Evolutionary conservation across 1,140 invertebrate species (phyloP), one percentile per base, ranked within the genome.

Genomic region (Formica selysi): DNA sequence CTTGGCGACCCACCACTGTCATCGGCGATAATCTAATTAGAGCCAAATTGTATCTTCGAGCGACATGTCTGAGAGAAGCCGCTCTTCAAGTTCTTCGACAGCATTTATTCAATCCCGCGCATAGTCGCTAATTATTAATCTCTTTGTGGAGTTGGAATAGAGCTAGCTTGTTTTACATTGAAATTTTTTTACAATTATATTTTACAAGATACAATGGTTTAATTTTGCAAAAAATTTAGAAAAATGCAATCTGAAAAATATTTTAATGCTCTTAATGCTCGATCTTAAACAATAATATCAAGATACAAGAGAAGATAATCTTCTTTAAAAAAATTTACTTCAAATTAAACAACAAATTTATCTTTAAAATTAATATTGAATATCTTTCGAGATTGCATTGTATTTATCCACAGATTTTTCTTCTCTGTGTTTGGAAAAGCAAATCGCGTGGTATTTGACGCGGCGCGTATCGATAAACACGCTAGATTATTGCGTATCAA

Each of bases 21-120:
- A 68, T 59, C 78, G 41, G 61, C 85, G 76, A 78, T 86, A 86
- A 86, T 86, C 79, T 79, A 86, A 84, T 86, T 86, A 74, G 65
- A 57, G 10, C 8, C 54, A 70, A 74, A 83, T 83, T 74, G 26
- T 83, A 36, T 29, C 79, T 41, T 22, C 36, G 16, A 41, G 51
- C 65, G 51, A 81, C 26, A 51, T 29, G 48, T 51, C 22, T 22
- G 5, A 22, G 22, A 71, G 38, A 81, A 51, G n/a, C 22, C 64
- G 22, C 51, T 38, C 38, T 70, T 26, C 2, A 4, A 65, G 8
- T n/a, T 11, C n/a, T 36, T n/a, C 19, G 7, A 6, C 8, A 73
- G 19, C 54, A 59, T 59, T 48, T 73, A 81, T 32, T 61, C 67
- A 61, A 38, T 29, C 38, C 4, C 54, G 10, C 13, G 8, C 19